Base-by-base conservation (phyloP, 2,888 invertebrate genomes). In the Mesorhabditis spiculigera region DNA sequence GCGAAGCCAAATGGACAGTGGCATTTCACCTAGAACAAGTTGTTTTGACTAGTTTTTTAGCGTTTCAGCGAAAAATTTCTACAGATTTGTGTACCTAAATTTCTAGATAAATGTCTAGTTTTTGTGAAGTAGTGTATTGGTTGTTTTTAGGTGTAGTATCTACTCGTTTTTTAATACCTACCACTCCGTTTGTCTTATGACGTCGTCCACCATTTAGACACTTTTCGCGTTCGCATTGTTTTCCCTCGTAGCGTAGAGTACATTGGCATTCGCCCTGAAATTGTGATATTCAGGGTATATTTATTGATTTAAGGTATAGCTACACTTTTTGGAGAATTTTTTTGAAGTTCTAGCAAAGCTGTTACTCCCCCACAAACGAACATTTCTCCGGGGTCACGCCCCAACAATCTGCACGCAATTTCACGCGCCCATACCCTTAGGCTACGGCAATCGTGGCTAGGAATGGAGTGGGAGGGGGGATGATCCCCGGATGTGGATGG, bases 251-350 rank as follows among this genome's bases (percentile, higher is more conserved):
- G 58, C 75, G 71, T 16, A 75, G 68, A n/a, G 74, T 74, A 64
- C 79, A 79, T 67, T 78, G 71, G 61, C 79, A 79, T 70, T 75
- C 72, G 64, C 78, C 77, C 79, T 79, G 69, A 61, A 78, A 75
- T 28, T 28, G 28, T 28, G 6, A 43, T 44, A 63, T 43, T 8
- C 28, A 42, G 43, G 8, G 28, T n/a, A 13, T 42, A 8, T 28
- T 28, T 28, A 28, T 16, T 63, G 41, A 63, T 13, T 13, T 42
- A 13, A 10, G 63, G 16, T 42, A 28, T 63, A 63, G 28, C 41
- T 42, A 63, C 10, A 8, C 10, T 63, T 63, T 28, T 42, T n/a
- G 16, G 63, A 28, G 28, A 28, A 28, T 28, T 28, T 28, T 28
- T 28, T 28, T 28, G 28, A 28, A 28, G 28, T 28, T 28, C 28